Percentiles rank a stretch among this genome's conserved stretches.
Evolutionary conservation across 2,888 invertebrate species (phyloP).

Genomic region (Chymomyza amoena): DNA sequence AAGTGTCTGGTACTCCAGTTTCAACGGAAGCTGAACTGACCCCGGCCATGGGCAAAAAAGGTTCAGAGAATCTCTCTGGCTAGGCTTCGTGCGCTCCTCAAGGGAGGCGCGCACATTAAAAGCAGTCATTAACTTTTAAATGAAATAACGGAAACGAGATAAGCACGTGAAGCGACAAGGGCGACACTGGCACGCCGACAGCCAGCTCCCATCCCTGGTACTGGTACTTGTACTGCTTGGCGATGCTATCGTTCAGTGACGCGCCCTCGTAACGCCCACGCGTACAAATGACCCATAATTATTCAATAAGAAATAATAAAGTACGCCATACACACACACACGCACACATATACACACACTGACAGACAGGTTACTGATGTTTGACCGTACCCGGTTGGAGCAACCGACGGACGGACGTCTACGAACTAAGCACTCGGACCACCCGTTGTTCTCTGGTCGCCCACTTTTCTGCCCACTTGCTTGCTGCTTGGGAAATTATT

Average conservation of each 20-base stretch:
- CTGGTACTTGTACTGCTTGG: conserved; percentile 27
- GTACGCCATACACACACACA: conserved; percentile 35
- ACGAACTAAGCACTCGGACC: neutral
- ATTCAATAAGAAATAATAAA: conserved; percentile 77
- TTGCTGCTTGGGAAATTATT: conserved; percentile 54
- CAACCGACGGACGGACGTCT: neutral
- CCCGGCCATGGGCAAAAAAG: neutral
- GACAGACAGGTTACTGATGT: conserved; percentile 41
- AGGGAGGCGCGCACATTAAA: conserved; percentile 55
- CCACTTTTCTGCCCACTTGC: conserved; percentile 27
- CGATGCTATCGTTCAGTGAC: conserved; percentile 39
- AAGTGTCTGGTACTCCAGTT: neutral
- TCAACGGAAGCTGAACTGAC: conserved; percentile 31
- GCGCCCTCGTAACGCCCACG: conserved; percentile 27
- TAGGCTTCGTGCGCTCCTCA: conserved; percentile 9
- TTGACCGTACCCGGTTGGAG: neutral
- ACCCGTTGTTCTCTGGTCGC: neutral
- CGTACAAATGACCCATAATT: conserved; percentile 75
- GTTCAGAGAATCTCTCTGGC: neutral
- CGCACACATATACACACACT: conserved; percentile 39
- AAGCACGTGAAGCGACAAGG: conserved; percentile 63
- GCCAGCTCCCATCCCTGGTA: neutral
- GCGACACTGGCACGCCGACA: neutral
- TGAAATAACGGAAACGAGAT: conserved; percentile 73
- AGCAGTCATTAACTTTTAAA: conserved; percentile 74